A percentile compares a stretch with the other conserved stretches of the same genome.
Conservation (phyloP, 1,140 invertebrate genomes). For the Saccostrea cuccullata region DNA sequence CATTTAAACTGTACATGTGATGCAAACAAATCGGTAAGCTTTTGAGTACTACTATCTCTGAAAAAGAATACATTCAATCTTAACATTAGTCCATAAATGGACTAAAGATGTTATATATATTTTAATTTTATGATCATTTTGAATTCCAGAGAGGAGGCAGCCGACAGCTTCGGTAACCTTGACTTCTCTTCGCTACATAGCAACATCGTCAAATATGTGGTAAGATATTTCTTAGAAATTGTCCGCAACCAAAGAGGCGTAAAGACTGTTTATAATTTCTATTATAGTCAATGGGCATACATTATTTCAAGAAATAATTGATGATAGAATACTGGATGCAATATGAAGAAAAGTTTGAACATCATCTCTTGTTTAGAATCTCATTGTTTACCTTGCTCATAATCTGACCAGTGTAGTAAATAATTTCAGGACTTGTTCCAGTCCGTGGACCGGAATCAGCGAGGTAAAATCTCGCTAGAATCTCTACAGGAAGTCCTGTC, state of each 20-base stretch:
- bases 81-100: not conserved
- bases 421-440: constrained; percentile 69
- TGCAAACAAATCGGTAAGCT: too few species aligned
- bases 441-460: constrained; percentile 62
- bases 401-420: not conserved
- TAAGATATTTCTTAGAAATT: not conserved
- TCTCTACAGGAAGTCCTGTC: constrained; percentile 65
- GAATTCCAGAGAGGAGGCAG: constrained; percentile 34
- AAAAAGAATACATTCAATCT: not conserved
- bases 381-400: too few species aligned
- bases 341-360: too few species aligned
- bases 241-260: too few species aligned
- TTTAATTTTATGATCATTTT: not conserved
- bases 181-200: constrained; percentile 40
- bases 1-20: too few species aligned
- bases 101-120: not conserved
- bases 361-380: too few species aligned
- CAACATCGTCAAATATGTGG: constrained; percentile 40
- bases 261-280: too few species aligned
- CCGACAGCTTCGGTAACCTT: constrained; percentile 11
- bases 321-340: too few species aligned
- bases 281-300: too few species aligned
- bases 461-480: constrained; percentile 64
- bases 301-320: too few species aligned
- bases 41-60: too few species aligned